Evolutionary conservation across 2,797 vertebrate genomes (phyloP), one percentile per base, ranked within the genome.

Genomic region (Mus spretus): DNA sequence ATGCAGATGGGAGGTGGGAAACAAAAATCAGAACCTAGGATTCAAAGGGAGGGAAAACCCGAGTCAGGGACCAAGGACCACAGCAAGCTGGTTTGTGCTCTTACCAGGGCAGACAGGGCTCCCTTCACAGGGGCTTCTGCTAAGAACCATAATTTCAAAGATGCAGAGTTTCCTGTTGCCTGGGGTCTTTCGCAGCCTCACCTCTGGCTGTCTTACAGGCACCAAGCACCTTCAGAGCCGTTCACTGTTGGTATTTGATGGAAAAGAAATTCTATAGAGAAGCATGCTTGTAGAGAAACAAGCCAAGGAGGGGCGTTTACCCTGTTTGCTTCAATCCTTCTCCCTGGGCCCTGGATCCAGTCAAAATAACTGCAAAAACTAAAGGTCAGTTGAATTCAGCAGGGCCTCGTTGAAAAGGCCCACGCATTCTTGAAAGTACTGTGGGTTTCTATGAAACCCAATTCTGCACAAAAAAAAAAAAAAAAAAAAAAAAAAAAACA

Each of bases 381-480:
- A 4, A 65, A 95, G 83, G 93, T 59, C 90, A 91, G 67, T 24
- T 53, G 91, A 84, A 87, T 8, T 0, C 95, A 91, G 89, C 12
- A 74, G 89, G 59, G 20, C n/a, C 24, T 80, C 96, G 95, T 47
- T 92, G 96, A 91, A 96, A 90, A 84, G 63, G 6, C 53, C 22
- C 1, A 0, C 1, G 1, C 34, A 20, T 44, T 89, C 63, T 67
- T 17, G 57, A 88, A 90, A 20, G 61, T 77, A 70, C 19, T 57
- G 40, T 28, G 14, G 70, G 77, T 50, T 90, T 95, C 63, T 12
- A 17, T 22, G 82, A 93, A 94, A 77, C 72, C 59, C 34, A n/a
- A 15, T 79, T 93, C 11, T 37, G 50, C 31, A 72, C 61, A 79
- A 74, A n/a, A n/a, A n/a, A n/a, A n/a, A n/a, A n/a, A n/a, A n/a